phyloP scores from a whole-genome alignment of 2,113 vertebrate species.

The Drymodes brunneopygia region DNA sequence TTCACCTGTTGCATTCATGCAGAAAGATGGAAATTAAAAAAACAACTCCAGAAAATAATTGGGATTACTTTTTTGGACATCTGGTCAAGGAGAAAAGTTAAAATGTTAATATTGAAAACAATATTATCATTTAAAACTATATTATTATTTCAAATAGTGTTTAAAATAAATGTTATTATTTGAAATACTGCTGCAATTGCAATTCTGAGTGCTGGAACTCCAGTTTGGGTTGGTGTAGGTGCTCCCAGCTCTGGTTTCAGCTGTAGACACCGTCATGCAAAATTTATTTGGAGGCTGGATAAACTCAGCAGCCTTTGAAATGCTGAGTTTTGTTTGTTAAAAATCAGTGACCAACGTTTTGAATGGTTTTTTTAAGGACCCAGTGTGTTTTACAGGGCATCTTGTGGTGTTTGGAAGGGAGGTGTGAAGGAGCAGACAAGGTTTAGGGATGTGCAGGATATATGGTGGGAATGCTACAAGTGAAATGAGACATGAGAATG shows the following conservation, averaged over 20 bases:
- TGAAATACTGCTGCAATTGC: background rate
- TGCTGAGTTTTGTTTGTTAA: background rate
- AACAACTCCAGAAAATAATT: background rate
- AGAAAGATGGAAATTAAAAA: background rate
- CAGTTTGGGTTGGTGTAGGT: background rate
- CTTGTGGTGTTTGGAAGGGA: background rate
- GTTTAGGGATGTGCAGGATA: background rate
- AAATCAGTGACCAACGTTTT: background rate
- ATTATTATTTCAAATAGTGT: background rate
- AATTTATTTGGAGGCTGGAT: background rate
- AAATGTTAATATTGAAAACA: background rate
- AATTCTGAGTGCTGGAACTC: background rate
- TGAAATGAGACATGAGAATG: background rate
- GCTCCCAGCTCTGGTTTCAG: background rate
- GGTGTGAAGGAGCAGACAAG: background rate
- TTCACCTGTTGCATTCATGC: background rate
- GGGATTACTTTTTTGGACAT: fast-evolving
- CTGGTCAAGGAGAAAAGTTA: background rate
- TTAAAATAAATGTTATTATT: background rate
- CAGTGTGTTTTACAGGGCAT: background rate
- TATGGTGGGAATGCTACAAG: fast-evolving
- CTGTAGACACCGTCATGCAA: no score
- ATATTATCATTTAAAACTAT: background rate
- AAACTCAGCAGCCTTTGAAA: background rate
- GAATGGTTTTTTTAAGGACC: fast-evolving